Conservation (phyloP, 2,888 invertebrate species). For the Saturnia japonica region DNA sequence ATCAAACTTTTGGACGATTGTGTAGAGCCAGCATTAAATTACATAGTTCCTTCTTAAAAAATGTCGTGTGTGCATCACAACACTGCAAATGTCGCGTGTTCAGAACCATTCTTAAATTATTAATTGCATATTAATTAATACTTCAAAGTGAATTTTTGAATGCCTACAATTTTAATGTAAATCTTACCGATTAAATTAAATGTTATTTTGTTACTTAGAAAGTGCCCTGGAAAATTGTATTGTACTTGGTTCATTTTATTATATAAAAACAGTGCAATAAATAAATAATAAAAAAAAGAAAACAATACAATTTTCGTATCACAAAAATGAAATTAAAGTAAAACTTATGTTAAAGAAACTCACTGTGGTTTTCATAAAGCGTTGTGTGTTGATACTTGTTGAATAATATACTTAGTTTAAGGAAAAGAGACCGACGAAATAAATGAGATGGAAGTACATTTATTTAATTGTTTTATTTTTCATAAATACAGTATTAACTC, state of each 20-base stretch:
- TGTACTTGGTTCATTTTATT: not conserved
- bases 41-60: no score
- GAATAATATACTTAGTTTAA: constrained; percentile 38
- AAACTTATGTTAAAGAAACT: not conserved
- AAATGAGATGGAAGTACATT: constrained; percentile 47
- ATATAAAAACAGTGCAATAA: constrained; percentile 3
- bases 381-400: constrained; percentile 28
- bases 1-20: no score
- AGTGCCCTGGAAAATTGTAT: constrained; percentile 1
- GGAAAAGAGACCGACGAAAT: constrained; percentile 35
- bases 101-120: not conserved
- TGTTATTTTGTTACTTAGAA: not conserved
- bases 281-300: not conserved
- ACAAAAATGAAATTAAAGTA: not conserved
- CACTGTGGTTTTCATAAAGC: not conserved
- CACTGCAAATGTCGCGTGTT: no score
- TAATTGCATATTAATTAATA: not conserved
- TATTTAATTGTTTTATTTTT: constrained; percentile 33
- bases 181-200: not conserved
- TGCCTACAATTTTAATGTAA: not conserved
- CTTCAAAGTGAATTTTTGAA: not conserved
- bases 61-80: no score
- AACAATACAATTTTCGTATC: constrained; percentile 14
- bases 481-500: not conserved
- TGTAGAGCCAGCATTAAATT: no score